Evolutionary conservation across 2,113 vertebrate species (phyloP).

Genomic region (Pithys albifrons): DNA sequence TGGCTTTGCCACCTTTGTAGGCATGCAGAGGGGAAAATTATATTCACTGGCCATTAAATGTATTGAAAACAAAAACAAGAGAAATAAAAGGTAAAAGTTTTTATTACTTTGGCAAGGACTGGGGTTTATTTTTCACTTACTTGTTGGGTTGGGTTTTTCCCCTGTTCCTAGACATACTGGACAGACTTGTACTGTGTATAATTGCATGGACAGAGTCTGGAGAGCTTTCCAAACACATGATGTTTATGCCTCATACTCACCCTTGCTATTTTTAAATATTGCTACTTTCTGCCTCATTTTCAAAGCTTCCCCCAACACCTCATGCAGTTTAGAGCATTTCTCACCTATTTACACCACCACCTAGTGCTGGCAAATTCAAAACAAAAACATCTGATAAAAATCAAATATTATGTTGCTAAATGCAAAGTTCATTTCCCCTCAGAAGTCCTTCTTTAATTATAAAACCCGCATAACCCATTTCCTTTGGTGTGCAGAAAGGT

Average conservation of each 20-base stretch:
- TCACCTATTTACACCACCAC: conserved; percentile 41
- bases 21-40: conserved; percentile 5
- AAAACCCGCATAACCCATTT: conserved; percentile 79
- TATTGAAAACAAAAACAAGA: conserved; percentile 26
- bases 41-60: background rate
- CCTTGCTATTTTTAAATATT: conserved; percentile 3
- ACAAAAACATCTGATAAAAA: conserved; percentile 74
- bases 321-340: background rate
- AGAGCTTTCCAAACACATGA: background rate
- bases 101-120: background rate
- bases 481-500: conserved; percentile 86
- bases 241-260: background rate
- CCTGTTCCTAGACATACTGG: background rate
- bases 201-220: conserved; percentile 22
- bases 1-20: conserved; percentile 3
- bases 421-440: conserved; percentile 73
- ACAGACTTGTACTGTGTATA: background rate
- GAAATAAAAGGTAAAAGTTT: background rate
- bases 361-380: conserved; percentile 46
- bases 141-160: background rate
- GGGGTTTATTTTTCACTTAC: conserved; percentile 4
- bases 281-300: background rate
- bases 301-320: background rate
- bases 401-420: conserved; percentile 56
- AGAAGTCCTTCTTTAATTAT: conserved; percentile 79